Conservation (phyloP, 2,797 vertebrate genomes). For the Poecilia velifera region DNA sequence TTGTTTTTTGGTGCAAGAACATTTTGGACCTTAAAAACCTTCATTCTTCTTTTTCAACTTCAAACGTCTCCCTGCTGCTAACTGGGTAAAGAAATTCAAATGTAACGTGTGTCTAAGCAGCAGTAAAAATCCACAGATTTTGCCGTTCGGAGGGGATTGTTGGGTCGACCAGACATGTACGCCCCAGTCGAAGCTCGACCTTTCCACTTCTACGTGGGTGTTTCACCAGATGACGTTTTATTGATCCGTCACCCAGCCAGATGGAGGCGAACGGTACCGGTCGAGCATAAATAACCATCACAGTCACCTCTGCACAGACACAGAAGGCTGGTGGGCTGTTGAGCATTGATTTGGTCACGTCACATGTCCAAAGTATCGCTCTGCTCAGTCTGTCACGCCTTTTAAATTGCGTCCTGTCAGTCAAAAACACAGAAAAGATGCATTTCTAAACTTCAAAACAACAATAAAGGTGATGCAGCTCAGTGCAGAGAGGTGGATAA, state of each 20-base stretch:
- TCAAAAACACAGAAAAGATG: slow-evolving; percentile 21
- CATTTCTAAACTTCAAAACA: slow-evolving; percentile 35
- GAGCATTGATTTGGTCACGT: slow-evolving; percentile 46
- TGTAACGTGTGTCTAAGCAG: not conserved
- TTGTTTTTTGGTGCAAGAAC: not conserved
- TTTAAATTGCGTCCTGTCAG: slow-evolving; percentile 28
- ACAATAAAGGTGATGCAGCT: slow-evolving; percentile 31
- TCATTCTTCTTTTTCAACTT: not conserved
- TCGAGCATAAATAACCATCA: slow-evolving; percentile 40
- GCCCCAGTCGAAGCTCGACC: slow-evolving; percentile 14
- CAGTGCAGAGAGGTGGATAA: slow-evolving; percentile 19
- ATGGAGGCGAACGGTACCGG: slow-evolving; percentile 34
- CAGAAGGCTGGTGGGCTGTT: slow-evolving; percentile 36
- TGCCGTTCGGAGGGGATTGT: not conserved
- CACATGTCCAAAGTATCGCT: slow-evolving; percentile 30
- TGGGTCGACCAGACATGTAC: slow-evolving; percentile 1
- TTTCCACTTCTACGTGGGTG: slow-evolving; percentile 19
- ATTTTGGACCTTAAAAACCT: too few relatives aligned
- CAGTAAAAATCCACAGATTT: not conserved
- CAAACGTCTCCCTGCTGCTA: not conserved
- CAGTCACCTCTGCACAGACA: slow-evolving; percentile 17
- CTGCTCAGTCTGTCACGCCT: slow-evolving; percentile 32
- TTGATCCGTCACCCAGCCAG: slow-evolving; percentile 36
- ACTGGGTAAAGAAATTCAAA: not conserved
- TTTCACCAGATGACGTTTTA: slow-evolving; percentile 28